These are phyloP conservation scores for Saxidomus purpurata DNA, from an alignment of 1,140 invertebrate genomes.

Conservation along the genomic window DNA sequence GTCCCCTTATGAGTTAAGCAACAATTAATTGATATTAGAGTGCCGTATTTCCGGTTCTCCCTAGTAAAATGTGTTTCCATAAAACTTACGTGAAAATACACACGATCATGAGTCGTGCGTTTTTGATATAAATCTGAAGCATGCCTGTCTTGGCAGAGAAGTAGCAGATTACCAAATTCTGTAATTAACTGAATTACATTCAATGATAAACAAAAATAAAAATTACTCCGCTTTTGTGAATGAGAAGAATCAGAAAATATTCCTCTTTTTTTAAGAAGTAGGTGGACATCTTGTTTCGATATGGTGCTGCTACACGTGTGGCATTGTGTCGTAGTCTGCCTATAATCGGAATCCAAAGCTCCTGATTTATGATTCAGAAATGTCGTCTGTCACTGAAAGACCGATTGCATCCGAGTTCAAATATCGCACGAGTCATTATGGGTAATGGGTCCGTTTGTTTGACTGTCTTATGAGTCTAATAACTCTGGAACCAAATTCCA, in stretches of 20 bases:
- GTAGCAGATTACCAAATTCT: no score
- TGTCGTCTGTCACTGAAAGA: constrained; percentile 39
- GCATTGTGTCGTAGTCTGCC: no score
- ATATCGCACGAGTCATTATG: constrained; percentile 12
- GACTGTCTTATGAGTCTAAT: constrained; percentile 23
- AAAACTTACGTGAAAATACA: constrained; percentile 2
- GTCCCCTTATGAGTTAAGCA: constrained; percentile 8
- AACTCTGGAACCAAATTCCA: constrained; percentile 22
- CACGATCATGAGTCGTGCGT: not conserved
- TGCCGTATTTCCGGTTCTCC: not conserved
- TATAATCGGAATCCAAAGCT: not conserved
- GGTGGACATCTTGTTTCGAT: no score
- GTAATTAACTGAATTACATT: no score
- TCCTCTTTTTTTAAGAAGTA: no score
- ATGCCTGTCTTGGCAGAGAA: no score
- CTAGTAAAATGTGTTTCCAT: not conserved
- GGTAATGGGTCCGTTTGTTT: constrained; percentile 47
- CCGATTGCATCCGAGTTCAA: constrained; percentile 33
- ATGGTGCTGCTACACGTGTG: no score
- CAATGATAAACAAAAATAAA: no score
- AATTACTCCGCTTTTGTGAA: no score
- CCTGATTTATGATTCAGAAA: constrained; percentile 22
- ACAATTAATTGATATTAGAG: constrained; percentile 27
- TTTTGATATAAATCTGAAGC: no score
- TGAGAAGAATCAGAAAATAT: no score